Percentiles rank a stretch among this genome's conserved stretches.
phyloP scores from a whole-genome alignment of 2,797 vertebrate genomes.

The Halcyon smyrnensis region DNA sequence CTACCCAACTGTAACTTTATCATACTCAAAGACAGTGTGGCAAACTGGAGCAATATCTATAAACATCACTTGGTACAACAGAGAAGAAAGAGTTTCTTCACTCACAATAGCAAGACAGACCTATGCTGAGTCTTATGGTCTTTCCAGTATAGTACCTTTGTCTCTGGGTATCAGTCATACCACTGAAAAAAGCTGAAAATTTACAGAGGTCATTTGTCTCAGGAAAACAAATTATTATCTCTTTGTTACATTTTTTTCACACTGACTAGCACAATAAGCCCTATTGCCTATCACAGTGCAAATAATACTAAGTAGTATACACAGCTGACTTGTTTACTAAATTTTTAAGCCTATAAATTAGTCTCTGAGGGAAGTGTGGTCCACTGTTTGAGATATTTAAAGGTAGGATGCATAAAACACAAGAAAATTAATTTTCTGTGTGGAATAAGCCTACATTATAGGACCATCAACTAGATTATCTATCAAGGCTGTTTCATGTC shows the following conservation, averaged over 20 bases:
- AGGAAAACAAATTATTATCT: not conserved
- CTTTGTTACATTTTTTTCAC: fast-evolving
- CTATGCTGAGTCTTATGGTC: fast-evolving
- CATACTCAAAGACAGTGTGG: fast-evolving
- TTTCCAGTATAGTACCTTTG: not conserved
- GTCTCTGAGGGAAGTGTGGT: not conserved
- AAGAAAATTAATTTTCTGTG: not conserved
- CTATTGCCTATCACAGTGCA: too few relatives aligned
- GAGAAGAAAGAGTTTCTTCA: not conserved
- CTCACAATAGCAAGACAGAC: not conserved
- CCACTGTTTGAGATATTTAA: not conserved
- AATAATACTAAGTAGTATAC: not conserved
- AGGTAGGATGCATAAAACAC: not conserved
- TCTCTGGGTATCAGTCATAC: not conserved
- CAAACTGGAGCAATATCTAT: not conserved
- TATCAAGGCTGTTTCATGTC: not conserved
- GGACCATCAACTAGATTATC: not conserved
- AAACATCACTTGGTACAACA: not conserved
- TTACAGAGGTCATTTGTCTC: not conserved
- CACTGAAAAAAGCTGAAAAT: not conserved
- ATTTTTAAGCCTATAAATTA: not conserved
- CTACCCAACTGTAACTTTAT: fast-evolving
- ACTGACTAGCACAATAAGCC: not conserved
- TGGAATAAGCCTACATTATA: not conserved
- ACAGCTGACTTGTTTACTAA: not conserved